These are phyloP conservation scores for Drosophila pullipes DNA, from an alignment of 2,888 invertebrate genomes.

Conservation along the genomic window DNA sequence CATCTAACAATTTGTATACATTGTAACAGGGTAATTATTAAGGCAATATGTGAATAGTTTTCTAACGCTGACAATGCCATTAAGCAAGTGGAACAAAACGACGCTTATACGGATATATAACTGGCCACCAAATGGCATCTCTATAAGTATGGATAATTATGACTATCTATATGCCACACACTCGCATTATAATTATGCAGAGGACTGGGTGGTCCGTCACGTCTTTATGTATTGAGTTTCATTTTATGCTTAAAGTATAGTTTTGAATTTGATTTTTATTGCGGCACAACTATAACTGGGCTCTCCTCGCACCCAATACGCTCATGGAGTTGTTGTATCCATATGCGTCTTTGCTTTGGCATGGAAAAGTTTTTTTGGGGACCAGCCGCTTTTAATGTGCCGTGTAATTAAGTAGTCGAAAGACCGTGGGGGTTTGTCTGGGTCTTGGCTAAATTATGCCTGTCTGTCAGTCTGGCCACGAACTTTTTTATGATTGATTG, in stretches of 20 bases:
- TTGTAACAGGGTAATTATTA: background rate
- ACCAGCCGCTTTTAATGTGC: conserved; percentile 31
- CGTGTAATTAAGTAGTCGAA: conserved; percentile 76
- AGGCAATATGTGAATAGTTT: background rate
- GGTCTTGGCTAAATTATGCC: conserved; percentile 44
- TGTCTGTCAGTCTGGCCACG: conserved; percentile 35
- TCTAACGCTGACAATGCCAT: conserved; percentile 14
- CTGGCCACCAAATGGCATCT: conserved; percentile 20
- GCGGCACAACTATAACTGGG: conserved; percentile 67
- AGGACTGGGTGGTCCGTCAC: conserved; percentile 71
- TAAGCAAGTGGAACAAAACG: conserved; percentile 33
- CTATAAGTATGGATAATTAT: conserved; percentile 31
- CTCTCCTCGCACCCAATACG: conserved; percentile 33
- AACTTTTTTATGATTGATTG: conserved; percentile 63
- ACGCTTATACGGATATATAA: conserved; percentile 10
- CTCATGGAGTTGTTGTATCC: conserved; percentile 20
- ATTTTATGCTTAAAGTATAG: conserved; percentile 59
- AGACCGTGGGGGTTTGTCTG: conserved; percentile 48
- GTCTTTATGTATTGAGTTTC: conserved; percentile 55
- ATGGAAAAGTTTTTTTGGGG: conserved; percentile 45
- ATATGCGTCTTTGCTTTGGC: conserved; percentile 8
- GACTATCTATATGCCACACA: conserved; percentile 32
- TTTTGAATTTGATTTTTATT: conserved; percentile 64
- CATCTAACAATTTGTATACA: background rate
- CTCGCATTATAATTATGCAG: conserved; percentile 36